Conservation (phyloP, 1,140 invertebrate genomes). For the Pseudomyrmex gracilis region DNA sequence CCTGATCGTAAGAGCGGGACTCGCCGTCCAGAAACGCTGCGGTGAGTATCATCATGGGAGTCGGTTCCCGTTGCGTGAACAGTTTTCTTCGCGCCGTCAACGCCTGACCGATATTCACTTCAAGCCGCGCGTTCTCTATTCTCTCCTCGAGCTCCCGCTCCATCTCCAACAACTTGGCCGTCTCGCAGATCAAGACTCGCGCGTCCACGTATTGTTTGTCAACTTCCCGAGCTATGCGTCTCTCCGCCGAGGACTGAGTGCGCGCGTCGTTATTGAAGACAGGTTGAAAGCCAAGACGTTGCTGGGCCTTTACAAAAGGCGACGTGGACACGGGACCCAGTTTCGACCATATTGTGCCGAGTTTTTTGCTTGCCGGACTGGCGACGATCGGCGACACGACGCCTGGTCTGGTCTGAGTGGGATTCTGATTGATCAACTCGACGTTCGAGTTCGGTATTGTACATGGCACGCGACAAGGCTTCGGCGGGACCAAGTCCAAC, state of each 20-base stretch:
- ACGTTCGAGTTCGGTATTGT: constrained; percentile 76
- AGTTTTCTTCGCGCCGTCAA: constrained; percentile 74
- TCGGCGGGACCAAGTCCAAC: constrained; percentile 83
- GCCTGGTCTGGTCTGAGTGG: constrained; percentile 78
- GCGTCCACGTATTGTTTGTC: constrained; percentile 63
- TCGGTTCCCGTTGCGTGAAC: constrained; percentile 76
- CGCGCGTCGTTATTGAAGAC: constrained; percentile 64
- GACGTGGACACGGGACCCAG: constrained; percentile 84
- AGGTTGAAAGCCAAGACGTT: constrained; percentile 78
- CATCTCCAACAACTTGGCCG: constrained; percentile 76
- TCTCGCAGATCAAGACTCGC: constrained; percentile 76
- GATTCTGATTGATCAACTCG: constrained; percentile 80
- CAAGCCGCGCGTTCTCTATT: constrained; percentile 78
- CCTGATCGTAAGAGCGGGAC: constrained; percentile 70
- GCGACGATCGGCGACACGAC: constrained; percentile 77
- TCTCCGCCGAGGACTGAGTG: constrained; percentile 83
- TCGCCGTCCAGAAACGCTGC: constrained; percentile 81
- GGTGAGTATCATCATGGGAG: constrained; percentile 78
- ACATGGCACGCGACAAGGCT: constrained; percentile 83
- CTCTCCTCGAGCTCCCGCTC: constrained; percentile 79
- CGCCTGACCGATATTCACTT: constrained; percentile 64
- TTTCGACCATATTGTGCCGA: constrained; percentile 82
- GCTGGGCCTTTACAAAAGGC: constrained; percentile 83
- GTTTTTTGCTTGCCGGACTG: constrained; percentile 73
- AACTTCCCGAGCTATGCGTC: constrained; percentile 78